A percentile compares a stretch with the other conserved stretches of the same genome.
phyloP scores from a whole-genome alignment of 2,888 invertebrate species.

The Heliconius aoede region DNA sequence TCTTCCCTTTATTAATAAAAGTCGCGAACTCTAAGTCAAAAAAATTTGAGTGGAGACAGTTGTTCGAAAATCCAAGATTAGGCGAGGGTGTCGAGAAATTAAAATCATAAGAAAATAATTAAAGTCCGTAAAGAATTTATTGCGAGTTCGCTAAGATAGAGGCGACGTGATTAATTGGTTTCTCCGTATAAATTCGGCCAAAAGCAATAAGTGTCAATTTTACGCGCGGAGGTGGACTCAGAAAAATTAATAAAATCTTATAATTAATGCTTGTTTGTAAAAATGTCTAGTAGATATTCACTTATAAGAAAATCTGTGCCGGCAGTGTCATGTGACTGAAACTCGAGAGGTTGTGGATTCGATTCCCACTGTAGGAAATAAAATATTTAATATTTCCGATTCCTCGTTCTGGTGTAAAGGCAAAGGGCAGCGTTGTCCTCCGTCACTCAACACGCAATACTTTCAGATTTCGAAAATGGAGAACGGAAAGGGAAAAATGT shows the following conservation, averaged over 20 bases:
- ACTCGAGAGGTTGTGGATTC: too few relatives aligned
- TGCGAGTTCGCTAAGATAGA: conserved; percentile 61
- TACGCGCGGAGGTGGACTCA: conserved; percentile 66
- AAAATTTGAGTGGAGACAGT: conserved; percentile 68
- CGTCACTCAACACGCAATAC: too few relatives aligned
- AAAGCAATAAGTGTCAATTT: conserved; percentile 84
- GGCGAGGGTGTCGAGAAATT: conserved; percentile 67
- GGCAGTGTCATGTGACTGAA: too few relatives aligned
- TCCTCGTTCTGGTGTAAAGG: too few relatives aligned
- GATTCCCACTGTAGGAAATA: too few relatives aligned
- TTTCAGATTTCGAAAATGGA: too few relatives aligned
- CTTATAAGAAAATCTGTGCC: background rate
- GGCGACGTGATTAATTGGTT: conserved; percentile 82
- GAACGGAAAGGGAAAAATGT: too few relatives aligned
- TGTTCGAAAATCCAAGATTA: conserved; percentile 59
- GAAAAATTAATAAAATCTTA: conserved; percentile 70
- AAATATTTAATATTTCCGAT: too few relatives aligned
- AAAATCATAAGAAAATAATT: conserved; percentile 85
- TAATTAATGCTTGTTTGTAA: conserved; percentile 60
- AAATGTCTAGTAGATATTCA: background rate
- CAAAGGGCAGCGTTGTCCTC: too few relatives aligned
- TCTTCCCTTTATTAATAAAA: conserved; percentile 82
- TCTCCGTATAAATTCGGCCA: conserved; percentile 68
- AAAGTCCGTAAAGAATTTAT: conserved; percentile 83
- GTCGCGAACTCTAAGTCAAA: conserved; percentile 62